Conservation (phyloP, 2,797 vertebrate species). For the Aythya fuligula region DNA sequence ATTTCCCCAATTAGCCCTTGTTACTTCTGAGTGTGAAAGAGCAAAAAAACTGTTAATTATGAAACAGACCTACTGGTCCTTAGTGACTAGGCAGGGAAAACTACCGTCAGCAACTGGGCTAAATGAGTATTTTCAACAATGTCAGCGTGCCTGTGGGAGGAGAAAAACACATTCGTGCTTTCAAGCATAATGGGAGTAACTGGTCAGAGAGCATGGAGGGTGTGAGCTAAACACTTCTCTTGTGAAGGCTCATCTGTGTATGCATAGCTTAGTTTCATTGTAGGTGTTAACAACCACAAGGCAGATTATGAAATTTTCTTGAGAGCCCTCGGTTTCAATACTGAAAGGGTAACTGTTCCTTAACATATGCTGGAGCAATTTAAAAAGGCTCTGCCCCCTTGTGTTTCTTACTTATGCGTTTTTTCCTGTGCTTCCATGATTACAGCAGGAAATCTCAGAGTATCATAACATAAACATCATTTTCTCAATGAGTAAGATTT, state of each 20-base stretch:
- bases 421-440: background rate
- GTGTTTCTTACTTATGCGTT: background rate
- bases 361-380: background rate
- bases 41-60: background rate
- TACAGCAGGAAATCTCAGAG: background rate
- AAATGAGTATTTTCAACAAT: constrained; percentile 14
- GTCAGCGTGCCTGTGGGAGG: background rate
- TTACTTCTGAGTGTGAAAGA: constrained; percentile 20
- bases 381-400: background rate
- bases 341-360: background rate
- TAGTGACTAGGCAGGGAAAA: background rate
- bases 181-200: background rate
- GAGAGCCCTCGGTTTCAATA: background rate
- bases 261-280: background rate
- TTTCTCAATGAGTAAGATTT: background rate
- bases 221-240: background rate
- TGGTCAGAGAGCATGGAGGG: background rate
- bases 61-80: background rate
- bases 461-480: background rate
- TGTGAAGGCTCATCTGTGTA: background rate
- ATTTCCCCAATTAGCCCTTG: constrained; percentile 38
- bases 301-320: background rate
- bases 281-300: constrained; percentile 6
- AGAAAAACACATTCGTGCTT: background rate
- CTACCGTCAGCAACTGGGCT: background rate